Conservation (phyloP, 2,797 vertebrate genomes). For the Pyrocephalus nanus region DNA sequence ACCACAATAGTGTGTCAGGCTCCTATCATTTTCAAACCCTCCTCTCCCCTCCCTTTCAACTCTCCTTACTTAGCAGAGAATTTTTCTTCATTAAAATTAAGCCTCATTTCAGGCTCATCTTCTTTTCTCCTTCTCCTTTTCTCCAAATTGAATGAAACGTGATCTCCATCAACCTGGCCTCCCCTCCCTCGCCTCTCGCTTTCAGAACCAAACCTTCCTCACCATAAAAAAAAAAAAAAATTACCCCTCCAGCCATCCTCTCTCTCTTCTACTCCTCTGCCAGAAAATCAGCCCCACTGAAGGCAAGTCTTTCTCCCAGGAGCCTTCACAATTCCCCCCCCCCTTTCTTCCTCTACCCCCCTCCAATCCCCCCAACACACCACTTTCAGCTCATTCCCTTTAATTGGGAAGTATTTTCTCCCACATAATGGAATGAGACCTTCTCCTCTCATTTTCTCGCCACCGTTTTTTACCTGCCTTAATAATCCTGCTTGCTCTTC, state of each 20-base stretch:
- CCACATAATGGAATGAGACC: slow-evolving; percentile 31
- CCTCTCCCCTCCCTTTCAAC: slow-evolving; percentile 67
- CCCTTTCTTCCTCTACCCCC: neutral
- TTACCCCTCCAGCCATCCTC: neutral
- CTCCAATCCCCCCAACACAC: neutral
- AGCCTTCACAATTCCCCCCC: neutral
- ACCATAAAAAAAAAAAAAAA: neutral
- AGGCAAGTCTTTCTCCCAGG: neutral
- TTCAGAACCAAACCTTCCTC: slow-evolving; percentile 58
- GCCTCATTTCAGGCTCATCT: slow-evolving; percentile 74
- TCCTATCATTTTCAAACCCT: slow-evolving; percentile 57
- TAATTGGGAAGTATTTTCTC: slow-evolving; percentile 46
- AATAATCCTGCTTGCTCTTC: neutral
- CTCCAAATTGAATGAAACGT: slow-evolving; percentile 66
- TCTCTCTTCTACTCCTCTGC: neutral
- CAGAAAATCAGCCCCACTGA: neutral
- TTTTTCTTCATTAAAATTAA: slow-evolving; percentile 79
- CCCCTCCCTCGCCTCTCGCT: slow-evolving; percentile 31
- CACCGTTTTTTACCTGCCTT: neutral
- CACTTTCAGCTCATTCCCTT: slow-evolving; percentile 35
- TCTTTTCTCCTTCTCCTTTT: slow-evolving; percentile 66
- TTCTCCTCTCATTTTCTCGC: neutral
- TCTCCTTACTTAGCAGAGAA: slow-evolving; percentile 71
- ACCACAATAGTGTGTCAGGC: slow-evolving; percentile 55
- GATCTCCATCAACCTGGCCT: slow-evolving; percentile 58